phyloP scores from a whole-genome alignment of 2,888 invertebrate species.

The Lucinisca nassula region DNA sequence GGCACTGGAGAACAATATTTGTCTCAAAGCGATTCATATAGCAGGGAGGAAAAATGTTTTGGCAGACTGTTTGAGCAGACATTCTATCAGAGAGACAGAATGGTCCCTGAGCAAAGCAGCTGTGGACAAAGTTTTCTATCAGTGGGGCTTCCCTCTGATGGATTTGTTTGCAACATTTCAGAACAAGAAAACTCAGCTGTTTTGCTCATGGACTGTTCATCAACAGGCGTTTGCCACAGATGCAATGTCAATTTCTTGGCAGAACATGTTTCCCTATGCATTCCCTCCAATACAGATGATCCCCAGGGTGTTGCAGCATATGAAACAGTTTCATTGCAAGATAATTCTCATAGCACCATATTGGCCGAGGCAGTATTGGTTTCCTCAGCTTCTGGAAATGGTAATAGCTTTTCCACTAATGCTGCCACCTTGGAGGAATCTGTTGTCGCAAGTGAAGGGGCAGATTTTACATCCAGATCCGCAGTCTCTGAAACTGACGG shows the following conservation, averaged over 20 bases:
- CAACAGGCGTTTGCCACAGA: slow-evolving; percentile 42
- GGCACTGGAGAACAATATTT: slow-evolving; percentile 15
- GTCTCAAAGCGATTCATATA: slow-evolving; percentile 42
- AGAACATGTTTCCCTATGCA: slow-evolving; percentile 50
- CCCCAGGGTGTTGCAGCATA: slow-evolving; percentile 25
- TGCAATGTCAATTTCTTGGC: slow-evolving; percentile 39
- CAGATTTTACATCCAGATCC: slow-evolving; percentile 25
- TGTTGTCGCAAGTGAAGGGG: neutral
- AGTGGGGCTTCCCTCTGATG: slow-evolving; percentile 31
- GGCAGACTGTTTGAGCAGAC: slow-evolving; percentile 33
- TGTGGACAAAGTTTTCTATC: slow-evolving; percentile 23
- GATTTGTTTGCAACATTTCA: slow-evolving; percentile 29
- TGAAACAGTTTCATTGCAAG: slow-evolving; percentile 33
- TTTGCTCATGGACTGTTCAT: slow-evolving; percentile 39
- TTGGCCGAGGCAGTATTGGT: slow-evolving; percentile 54
- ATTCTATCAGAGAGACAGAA: slow-evolving; percentile 12
- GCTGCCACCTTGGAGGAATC: neutral
- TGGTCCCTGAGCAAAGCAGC: slow-evolving; percentile 34
- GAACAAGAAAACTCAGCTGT: slow-evolving; percentile 27
- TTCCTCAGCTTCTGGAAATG: slow-evolving; percentile 20
- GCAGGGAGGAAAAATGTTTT: slow-evolving; percentile 31
- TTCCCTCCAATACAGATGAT: slow-evolving; percentile 41
- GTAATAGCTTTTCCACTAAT: slow-evolving; percentile 36
- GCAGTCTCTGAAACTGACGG: slow-evolving; percentile 28
- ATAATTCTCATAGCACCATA: slow-evolving; percentile 43